Base-by-base conservation (phyloP, 1,140 invertebrate species). In the Drosophila willistoni region DNA sequence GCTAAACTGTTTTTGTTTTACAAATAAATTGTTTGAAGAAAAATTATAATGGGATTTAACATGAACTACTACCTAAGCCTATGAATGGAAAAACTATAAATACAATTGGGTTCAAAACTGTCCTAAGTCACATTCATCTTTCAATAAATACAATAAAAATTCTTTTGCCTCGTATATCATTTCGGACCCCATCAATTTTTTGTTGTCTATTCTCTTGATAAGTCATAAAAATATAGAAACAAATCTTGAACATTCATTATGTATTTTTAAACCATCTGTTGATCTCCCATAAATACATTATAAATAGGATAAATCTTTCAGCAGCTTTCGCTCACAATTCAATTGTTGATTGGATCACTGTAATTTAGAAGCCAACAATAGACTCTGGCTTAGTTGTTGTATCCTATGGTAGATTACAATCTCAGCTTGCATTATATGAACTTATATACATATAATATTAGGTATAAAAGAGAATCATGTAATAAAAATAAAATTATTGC, bases 381-480 rank as follows among this genome's bases (percentile, higher is more conserved):
- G 56, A 36, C 14, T 59, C 33, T 59, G 56, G 34, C 56, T 59
- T 59, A 13, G 56, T 36, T 56, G 29, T 47, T 47, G 14, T 47
- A 47, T 47, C 14, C 44, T 17, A 19, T 19, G 7, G 14, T 7
- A 51, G 44, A 51, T 51, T 22, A 51, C 44, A 51, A 51, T 51
- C 44, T 51, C 44, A 9, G 44, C 44, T 7, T 47, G 44, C 44
- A 47, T 22, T 51, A 51, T 51, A 51, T 22, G 19, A 22, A 9
- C 44, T 22, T 51, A 41, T 47, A 71, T 44, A 62, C 56, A 57
- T 51, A 71, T 74, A 68, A 75, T 68, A 80, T 51, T 36, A 51
- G 59, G 62, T 56, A 76, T 71, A 78, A 73, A 71, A 71, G 82
- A 64, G 67, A 75, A 81, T 87, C 71, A 64, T 87, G 68, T 89